Evolutionary conservation across 2,888 invertebrate genomes (phyloP).

Genomic region (Pinctada fucata): DNA sequence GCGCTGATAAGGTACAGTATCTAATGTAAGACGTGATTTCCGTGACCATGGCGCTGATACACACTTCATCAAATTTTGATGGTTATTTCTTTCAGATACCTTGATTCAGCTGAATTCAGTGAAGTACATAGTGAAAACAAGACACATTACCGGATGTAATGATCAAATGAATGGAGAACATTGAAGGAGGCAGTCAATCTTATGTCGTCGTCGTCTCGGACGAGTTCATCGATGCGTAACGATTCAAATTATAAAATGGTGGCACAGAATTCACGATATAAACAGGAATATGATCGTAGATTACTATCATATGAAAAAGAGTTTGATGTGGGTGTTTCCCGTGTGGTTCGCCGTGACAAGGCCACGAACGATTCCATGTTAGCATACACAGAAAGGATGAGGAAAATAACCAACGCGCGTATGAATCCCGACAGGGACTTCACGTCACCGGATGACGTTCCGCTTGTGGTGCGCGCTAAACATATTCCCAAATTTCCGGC

Average conservation of each 20-base stretch:
- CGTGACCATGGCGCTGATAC: no score
- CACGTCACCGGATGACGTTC: slow-evolving; percentile 38
- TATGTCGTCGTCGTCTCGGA: neutral
- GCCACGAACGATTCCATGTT: slow-evolving; percentile 52
- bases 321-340: slow-evolving; percentile 49
- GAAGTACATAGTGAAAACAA: no score
- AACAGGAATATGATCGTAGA: slow-evolving; percentile 34
- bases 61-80: no score
- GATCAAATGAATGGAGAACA: no score
- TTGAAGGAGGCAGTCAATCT: no score
- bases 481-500: slow-evolving; percentile 57
- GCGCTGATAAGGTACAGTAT: no score
- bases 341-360: slow-evolving; percentile 46
- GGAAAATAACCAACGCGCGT: slow-evolving; percentile 48
- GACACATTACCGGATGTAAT: no score
- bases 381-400: slow-evolving; percentile 54
- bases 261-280: slow-evolving; percentile 11
- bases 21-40: no score
- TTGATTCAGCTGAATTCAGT: no score
- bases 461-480: slow-evolving; percentile 54
- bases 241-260: neutral
- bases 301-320: slow-evolving; percentile 55
- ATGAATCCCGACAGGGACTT: slow-evolving; percentile 19
- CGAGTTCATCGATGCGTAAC: neutral
- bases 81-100: no score